Evolutionary conservation across 1,140 invertebrate species (phyloP).

Genomic region (Drosophila kurseongensis): DNA sequence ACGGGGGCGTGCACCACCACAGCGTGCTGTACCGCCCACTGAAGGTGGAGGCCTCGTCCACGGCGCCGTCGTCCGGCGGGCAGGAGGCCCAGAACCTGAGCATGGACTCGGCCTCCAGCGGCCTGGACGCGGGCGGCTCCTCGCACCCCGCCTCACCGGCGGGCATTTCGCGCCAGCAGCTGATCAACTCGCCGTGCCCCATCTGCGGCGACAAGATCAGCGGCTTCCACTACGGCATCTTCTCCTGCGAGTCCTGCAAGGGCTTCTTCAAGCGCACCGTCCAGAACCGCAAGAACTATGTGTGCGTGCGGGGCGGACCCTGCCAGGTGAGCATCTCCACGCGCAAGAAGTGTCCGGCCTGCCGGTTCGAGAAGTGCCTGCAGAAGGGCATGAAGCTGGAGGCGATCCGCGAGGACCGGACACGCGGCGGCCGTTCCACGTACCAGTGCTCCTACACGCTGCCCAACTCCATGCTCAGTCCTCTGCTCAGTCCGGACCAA

Average conservation of each 20-base stretch:
- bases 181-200: slow-evolving; percentile 94
- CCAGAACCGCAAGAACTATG: slow-evolving; percentile 98
- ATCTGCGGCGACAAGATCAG: slow-evolving; percentile 98
- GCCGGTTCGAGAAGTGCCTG: slow-evolving; percentile 98
- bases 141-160: slow-evolving; percentile 85
- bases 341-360: slow-evolving; percentile 98
- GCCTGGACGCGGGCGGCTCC: slow-evolving; percentile 25
- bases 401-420: slow-evolving; percentile 97
- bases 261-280: slow-evolving; percentile 99
- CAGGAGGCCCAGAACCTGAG: slow-evolving; percentile 77
- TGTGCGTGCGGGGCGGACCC: slow-evolving; percentile 94
- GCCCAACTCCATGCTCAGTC: slow-evolving; percentile 87
- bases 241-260: slow-evolving; percentile 98
- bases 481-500: slow-evolving; percentile 73
- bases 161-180: slow-evolving; percentile 94
- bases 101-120: slow-evolving; percentile 53
- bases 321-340: slow-evolving; percentile 97
- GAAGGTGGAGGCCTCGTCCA: slow-evolving; percentile 51
- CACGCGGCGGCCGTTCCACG: slow-evolving; percentile 96
- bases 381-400: slow-evolving; percentile 98
- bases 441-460: slow-evolving; percentile 97
- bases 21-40: slow-evolving; percentile 85
- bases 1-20: slow-evolving; percentile 86
- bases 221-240: slow-evolving; percentile 98
- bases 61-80: not conserved